Conservation (phyloP, 2,113 vertebrate species). For the Lathamus discolor region DNA sequence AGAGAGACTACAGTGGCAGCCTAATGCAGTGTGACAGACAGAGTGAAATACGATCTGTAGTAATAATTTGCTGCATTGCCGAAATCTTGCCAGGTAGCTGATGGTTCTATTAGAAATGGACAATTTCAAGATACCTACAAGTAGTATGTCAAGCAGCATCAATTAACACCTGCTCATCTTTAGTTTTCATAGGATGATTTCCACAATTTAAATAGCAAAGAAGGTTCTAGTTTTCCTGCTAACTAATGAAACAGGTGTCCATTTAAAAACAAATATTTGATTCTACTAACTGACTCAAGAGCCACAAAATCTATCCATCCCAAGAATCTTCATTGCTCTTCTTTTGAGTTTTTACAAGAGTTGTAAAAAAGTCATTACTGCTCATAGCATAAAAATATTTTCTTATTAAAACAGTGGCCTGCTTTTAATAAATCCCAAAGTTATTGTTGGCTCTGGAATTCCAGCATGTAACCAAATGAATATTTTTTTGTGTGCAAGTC, state of each 20-base stretch:
- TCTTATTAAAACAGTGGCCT: slow-evolving; percentile 69
- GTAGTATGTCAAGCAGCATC: neutral
- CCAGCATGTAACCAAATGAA: slow-evolving; percentile 59
- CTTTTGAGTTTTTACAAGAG: slow-evolving; percentile 45
- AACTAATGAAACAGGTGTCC: slow-evolving; percentile 26
- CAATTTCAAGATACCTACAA: neutral
- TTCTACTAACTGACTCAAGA: slow-evolving; percentile 1
- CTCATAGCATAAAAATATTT: slow-evolving; percentile 68
- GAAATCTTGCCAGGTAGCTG: neutral
- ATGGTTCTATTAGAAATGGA: neutral
- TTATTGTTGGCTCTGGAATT: slow-evolving; percentile 69
- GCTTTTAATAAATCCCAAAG: slow-evolving; percentile 71
- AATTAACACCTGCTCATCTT: neutral
- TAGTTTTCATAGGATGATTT: slow-evolving; percentile 9
- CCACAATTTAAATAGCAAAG: neutral
- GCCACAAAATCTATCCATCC: slow-evolving; percentile 6
- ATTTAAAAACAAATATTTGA: slow-evolving; percentile 21
- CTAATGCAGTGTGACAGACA: neutral
- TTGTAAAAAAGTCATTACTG: slow-evolving; percentile 56
- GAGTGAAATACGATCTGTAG: neutral
- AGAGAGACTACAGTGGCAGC: neutral
- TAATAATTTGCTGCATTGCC: neutral
- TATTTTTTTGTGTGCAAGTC: slow-evolving; percentile 65
- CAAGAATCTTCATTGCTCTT: slow-evolving; percentile 29
- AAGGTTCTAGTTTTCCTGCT: neutral